Evolutionary conservation across 2,797 vertebrate genomes (phyloP).

Genomic region (Aselliscus stoliczkanus): DNA sequence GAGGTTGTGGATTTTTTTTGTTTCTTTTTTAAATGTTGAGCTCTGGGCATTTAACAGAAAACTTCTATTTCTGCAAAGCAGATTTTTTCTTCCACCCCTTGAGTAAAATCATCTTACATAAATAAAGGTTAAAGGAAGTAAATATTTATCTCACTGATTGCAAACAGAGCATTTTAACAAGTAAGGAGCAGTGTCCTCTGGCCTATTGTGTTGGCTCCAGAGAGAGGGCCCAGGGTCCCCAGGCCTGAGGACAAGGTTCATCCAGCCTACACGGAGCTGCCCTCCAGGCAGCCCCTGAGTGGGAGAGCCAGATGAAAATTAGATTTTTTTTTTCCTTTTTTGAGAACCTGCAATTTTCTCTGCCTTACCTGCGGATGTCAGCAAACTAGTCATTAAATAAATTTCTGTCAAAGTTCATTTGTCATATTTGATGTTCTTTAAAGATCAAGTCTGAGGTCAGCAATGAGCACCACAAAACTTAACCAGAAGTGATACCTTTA

Average conservation of each 20-base stretch:
- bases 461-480: neutral
- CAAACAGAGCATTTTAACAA: slow-evolving; percentile 68
- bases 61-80: slow-evolving; percentile 37
- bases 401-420: slow-evolving; percentile 45
- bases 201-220: slow-evolving; percentile 35
- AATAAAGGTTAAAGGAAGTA: slow-evolving; percentile 68
- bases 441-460: slow-evolving; percentile 48
- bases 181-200: neutral
- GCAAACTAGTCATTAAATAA: slow-evolving; percentile 40
- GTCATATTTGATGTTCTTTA: slow-evolving; percentile 13
- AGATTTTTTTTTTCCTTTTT: neutral
- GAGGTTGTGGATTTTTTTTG: neutral
- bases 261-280: neutral
- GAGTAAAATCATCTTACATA: slow-evolving; percentile 44
- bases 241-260: neutral
- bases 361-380: slow-evolving; percentile 26
- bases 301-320: neutral
- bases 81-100: neutral
- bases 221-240: neutral
- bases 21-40: neutral
- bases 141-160: slow-evolving; percentile 66
- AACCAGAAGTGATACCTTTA: slow-evolving; percentile 9
- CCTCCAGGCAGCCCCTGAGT: neutral
- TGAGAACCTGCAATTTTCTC: neutral
- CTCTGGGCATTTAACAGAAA: slow-evolving; percentile 21